Conservation (phyloP, 1,140 invertebrate genomes). For the Bombus polaris region DNA sequence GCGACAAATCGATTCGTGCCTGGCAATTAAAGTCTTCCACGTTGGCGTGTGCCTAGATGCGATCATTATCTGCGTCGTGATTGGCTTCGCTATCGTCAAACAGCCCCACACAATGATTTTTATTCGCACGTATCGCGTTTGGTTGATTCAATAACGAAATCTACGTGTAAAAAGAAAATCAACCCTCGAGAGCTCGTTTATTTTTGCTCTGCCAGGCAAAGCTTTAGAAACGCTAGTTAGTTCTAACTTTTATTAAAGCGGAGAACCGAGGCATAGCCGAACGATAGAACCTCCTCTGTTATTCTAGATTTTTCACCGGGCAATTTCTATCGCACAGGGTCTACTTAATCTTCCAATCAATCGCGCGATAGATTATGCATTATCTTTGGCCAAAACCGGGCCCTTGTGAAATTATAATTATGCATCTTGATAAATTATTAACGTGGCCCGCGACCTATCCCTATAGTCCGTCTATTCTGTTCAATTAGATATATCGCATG, state of each 20-base stretch:
- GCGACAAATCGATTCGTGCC: constrained; percentile 80
- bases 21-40: constrained; percentile 79
- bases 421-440: background rate
- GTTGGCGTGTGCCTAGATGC: constrained; percentile 65
- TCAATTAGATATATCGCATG: background rate
- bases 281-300: background rate
- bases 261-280: background rate
- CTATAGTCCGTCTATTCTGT: background rate
- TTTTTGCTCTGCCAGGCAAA: background rate
- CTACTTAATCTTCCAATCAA: constrained; percentile 5
- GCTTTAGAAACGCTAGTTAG: background rate
- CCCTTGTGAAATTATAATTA: background rate
- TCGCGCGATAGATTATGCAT: background rate
- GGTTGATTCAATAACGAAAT: constrained; percentile 7
- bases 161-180: too few relatives aligned
- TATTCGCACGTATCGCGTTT: constrained; percentile 5
- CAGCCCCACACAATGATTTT: constrained; percentile 9
- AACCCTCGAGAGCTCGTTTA: too few relatives aligned
- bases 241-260: background rate
- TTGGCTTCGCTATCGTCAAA: constrained; percentile 67
- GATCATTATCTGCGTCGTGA: constrained; percentile 77
- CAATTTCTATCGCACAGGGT: background rate
- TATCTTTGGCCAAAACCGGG: background rate
- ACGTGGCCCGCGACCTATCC: background rate
- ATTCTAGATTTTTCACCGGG: background rate